Evolutionary conservation across 2,888 invertebrate genomes (phyloP).

Genomic region (Operophtera brumata): DNA sequence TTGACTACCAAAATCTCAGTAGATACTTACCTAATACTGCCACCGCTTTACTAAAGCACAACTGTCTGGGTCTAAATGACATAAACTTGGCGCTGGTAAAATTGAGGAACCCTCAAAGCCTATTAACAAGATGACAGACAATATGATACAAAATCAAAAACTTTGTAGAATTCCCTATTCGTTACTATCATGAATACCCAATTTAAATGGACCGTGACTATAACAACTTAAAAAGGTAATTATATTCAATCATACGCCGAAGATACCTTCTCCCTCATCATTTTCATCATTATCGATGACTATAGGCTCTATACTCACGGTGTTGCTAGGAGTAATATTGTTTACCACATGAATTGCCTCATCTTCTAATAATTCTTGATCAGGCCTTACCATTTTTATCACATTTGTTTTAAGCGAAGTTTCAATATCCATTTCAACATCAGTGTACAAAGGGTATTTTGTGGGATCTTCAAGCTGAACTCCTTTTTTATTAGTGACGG

Average conservation of each 20-base stretch:
- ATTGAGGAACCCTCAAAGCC: too few species aligned
- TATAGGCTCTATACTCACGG: background rate
- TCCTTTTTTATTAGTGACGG: background rate
- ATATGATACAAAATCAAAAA: too few species aligned
- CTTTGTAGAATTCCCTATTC: too few species aligned
- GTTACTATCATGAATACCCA: too few species aligned
- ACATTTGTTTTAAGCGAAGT: background rate
- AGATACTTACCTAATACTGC: too few species aligned
- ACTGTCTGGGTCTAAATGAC: too few species aligned
- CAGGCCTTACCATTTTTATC: background rate
- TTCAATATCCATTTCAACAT: slow-evolving; percentile 1
- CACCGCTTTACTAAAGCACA: too few species aligned
- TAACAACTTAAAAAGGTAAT: too few species aligned
- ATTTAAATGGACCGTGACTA: too few species aligned
- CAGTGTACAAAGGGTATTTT: background rate
- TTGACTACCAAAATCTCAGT: too few species aligned
- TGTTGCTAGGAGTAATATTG: background rate
- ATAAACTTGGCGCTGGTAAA: too few species aligned
- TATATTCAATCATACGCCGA: slow-evolving; percentile 4
- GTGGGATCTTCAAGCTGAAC: background rate
- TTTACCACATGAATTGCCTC: background rate
- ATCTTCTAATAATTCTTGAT: background rate
- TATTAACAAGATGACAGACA: too few species aligned
- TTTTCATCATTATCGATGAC: background rate
- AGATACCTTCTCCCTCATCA: slow-evolving; percentile 11